phyloP scores from a whole-genome alignment of 1,140 invertebrate genomes.

The Eriosoma lanigerum region DNA sequence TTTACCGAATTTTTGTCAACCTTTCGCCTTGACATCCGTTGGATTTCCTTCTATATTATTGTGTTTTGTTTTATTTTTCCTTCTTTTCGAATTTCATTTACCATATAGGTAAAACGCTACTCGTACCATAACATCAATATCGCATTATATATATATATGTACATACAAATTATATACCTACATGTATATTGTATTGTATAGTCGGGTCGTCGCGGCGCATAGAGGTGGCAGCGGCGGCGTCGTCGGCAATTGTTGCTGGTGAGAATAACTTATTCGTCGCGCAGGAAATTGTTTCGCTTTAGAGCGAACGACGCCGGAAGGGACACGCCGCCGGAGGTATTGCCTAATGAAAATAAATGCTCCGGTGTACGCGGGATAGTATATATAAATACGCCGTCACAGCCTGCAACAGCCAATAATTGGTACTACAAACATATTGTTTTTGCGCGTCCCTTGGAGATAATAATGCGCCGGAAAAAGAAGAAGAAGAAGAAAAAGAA shows the following conservation, averaged over 20 bases:
- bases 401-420: not conserved
- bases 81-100: too few relatives aligned
- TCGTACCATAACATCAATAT: too few relatives aligned
- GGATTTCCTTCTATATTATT: too few relatives aligned
- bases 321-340: slow-evolving; percentile 20
- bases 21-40: too few relatives aligned
- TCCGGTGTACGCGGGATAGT: not conserved
- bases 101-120: too few relatives aligned
- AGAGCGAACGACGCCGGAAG: slow-evolving; percentile 49
- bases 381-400: not conserved
- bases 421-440: slow-evolving; percentile 10
- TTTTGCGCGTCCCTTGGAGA: not conserved
- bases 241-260: not conserved
- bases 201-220: too few relatives aligned
- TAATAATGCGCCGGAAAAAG: not conserved
- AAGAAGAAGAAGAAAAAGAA: not conserved
- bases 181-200: too few relatives aligned
- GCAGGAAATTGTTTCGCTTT: slow-evolving; percentile 48
- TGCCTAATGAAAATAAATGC: slow-evolving; percentile 41
- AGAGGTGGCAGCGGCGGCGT: not conserved
- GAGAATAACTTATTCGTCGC: slow-evolving; percentile 15
- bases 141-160: too few relatives aligned
- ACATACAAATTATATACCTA: too few relatives aligned
- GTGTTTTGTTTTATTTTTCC: too few relatives aligned
- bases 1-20: too few relatives aligned